These are phyloP conservation scores for Tauraco hartlaubi DNA, from an alignment of 2,797 vertebrate genomes.

Conservation along the genomic window DNA sequence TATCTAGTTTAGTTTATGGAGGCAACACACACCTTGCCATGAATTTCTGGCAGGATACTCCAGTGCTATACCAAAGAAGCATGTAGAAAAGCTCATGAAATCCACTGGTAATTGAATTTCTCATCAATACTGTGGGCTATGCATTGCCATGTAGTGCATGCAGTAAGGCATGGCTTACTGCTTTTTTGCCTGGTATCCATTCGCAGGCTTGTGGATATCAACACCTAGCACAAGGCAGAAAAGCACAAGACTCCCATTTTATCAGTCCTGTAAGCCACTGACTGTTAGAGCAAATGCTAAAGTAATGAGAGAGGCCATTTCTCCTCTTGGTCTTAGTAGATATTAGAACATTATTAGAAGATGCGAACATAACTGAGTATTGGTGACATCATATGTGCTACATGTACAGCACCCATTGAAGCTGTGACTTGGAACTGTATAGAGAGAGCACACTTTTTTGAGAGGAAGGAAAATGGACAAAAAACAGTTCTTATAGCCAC, in stretches of 20 bases:
- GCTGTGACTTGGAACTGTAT: background rate
- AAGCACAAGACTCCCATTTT: background rate
- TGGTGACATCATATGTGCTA: background rate
- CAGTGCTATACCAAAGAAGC: background rate
- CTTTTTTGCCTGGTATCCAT: background rate
- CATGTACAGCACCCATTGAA: background rate
- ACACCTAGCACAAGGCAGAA: background rate
- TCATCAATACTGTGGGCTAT: accelerated
- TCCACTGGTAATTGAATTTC: background rate
- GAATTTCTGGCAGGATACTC: background rate
- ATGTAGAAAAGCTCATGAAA: background rate
- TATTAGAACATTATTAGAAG: background rate
- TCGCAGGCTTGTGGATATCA: background rate
- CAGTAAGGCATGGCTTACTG: background rate
- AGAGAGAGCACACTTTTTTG: background rate
- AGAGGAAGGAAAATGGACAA: background rate
- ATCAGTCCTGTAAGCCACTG: background rate
- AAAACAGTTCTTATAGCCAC: background rate
- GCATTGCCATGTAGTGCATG: background rate
- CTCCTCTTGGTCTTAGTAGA: background rate
- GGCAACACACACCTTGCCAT: background rate
- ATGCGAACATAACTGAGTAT: background rate
- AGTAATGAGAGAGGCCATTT: background rate
- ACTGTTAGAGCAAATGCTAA: background rate
- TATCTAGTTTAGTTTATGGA: background rate